Conservation (phyloP, 2,888 invertebrate species). For the Smittia aterrima region DNA sequence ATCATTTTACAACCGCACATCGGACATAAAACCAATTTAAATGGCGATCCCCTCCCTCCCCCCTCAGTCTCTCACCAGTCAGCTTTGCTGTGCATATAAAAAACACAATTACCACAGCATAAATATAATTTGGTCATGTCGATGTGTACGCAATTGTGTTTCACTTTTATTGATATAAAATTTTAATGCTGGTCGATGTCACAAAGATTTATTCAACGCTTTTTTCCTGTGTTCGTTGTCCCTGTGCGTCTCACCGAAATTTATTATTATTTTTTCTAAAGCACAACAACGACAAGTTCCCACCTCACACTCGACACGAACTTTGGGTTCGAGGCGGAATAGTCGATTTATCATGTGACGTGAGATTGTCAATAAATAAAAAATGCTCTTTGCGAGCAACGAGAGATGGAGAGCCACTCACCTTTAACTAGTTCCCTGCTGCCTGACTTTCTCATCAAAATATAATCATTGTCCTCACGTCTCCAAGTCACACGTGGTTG, state of each 20-base stretch:
- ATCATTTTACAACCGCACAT: slow-evolving; percentile 19
- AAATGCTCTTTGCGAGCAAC: background rate
- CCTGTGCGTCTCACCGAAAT: background rate
- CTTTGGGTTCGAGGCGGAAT: background rate
- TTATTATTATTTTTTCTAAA: background rate
- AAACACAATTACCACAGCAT: slow-evolving; percentile 19
- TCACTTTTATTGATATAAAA: slow-evolving; percentile 20
- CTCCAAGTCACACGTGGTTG: slow-evolving; percentile 76
- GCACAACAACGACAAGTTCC: background rate
- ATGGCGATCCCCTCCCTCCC: background rate
- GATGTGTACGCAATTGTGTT: slow-evolving; percentile 17
- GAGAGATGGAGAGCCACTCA: slow-evolving; percentile 45
- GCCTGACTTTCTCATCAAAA: slow-evolving; percentile 58
- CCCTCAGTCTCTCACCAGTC: background rate
- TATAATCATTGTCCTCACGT: slow-evolving; percentile 69
- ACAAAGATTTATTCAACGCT: background rate
- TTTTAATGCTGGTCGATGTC: slow-evolving; percentile 1
- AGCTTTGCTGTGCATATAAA: background rate
- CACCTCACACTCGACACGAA: background rate
- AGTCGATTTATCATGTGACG: slow-evolving; percentile 17
- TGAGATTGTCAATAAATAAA: background rate
- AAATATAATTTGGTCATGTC: slow-evolving; percentile 33
- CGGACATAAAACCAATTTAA: slow-evolving; percentile 34
- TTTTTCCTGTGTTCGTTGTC: background rate
- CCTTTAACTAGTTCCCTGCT: slow-evolving; percentile 54